Evolutionary conservation across 2,888 invertebrate genomes (phyloP).

Genomic region (Spodoptera exigua): DNA sequence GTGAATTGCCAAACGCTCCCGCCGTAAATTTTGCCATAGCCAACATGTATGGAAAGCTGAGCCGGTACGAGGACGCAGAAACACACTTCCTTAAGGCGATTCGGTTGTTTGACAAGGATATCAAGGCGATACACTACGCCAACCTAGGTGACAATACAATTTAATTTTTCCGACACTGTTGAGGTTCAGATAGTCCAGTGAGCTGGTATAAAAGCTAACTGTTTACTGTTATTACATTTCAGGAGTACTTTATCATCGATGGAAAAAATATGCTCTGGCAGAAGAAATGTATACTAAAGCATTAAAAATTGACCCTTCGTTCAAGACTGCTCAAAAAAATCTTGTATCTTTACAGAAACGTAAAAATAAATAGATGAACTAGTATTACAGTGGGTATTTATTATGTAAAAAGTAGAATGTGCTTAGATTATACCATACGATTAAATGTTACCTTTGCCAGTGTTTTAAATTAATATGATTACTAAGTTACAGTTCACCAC

Average conservation of each 20-base stretch:
- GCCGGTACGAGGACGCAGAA: constrained; percentile 94
- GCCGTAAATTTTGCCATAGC: constrained; percentile 96
- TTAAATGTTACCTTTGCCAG: no score
- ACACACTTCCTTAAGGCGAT: constrained; percentile 94
- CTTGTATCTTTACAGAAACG: constrained; percentile 79
- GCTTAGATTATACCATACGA: no score
- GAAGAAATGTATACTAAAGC: constrained; percentile 93
- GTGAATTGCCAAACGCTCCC: constrained; percentile 92
- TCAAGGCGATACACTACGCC: constrained; percentile 94
- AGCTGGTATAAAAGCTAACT: no score
- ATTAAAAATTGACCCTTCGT: constrained; percentile 91
- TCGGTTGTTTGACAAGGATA: constrained; percentile 87
- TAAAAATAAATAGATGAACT: constrained; percentile 35
- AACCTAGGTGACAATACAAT: constrained; percentile 93
- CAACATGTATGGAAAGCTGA: constrained; percentile 95
- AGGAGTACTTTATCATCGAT: constrained; percentile 98
- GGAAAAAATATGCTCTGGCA: constrained; percentile 94
- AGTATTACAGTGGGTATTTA: not conserved
- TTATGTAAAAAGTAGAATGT: not conserved
- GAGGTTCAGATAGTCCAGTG: no score
- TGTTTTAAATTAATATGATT: no score
- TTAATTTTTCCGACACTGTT: not conserved
- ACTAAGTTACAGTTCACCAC: no score
- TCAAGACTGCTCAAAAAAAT: constrained; percentile 92
- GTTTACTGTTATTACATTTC: constrained; percentile 61